Evolutionary conservation across 2,797 vertebrate species (phyloP).

Genomic region (Pampus argenteus): DNA sequence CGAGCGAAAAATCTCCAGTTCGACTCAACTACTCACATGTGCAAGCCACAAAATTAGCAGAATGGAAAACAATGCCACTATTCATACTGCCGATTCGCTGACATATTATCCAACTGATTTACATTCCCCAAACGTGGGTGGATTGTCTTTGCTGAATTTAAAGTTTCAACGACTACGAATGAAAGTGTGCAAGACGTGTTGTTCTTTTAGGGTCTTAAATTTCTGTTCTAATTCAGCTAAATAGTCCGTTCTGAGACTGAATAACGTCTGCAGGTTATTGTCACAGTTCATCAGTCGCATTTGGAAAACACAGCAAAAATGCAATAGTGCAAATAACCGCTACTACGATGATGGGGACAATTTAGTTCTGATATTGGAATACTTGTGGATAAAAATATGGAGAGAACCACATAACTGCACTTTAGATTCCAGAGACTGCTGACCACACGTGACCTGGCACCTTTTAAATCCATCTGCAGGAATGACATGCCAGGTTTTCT

Average conservation of each 20-base stretch:
- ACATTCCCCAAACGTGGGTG: background rate
- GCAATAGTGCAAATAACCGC: background rate
- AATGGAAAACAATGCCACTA: background rate
- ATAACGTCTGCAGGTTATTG: conserved; percentile 4
- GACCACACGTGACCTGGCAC: conserved; percentile 57
- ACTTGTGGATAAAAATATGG: conserved; percentile 23
- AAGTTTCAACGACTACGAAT: background rate
- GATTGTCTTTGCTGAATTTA: background rate
- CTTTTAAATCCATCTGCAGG: conserved; percentile 48
- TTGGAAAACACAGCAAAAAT: background rate
- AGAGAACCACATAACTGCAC: conserved; percentile 20
- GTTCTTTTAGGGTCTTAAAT: background rate
- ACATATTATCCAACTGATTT: background rate
- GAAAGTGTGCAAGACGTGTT: background rate
- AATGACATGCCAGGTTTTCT: conserved; percentile 36
- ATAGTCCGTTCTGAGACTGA: background rate
- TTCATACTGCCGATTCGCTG: background rate
- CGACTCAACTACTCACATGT: conserved; percentile 7
- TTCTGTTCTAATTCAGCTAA: too few relatives aligned
- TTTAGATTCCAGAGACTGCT: conserved; percentile 33
- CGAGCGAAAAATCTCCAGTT: conserved; percentile 1
- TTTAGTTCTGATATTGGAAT: background rate
- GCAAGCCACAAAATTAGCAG: background rate
- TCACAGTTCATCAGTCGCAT: conserved; percentile 1
- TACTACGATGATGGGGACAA: background rate